These are phyloP conservation scores for Aethes cnicana DNA, from an alignment of 2,888 invertebrate species.

Conservation along the genomic window DNA sequence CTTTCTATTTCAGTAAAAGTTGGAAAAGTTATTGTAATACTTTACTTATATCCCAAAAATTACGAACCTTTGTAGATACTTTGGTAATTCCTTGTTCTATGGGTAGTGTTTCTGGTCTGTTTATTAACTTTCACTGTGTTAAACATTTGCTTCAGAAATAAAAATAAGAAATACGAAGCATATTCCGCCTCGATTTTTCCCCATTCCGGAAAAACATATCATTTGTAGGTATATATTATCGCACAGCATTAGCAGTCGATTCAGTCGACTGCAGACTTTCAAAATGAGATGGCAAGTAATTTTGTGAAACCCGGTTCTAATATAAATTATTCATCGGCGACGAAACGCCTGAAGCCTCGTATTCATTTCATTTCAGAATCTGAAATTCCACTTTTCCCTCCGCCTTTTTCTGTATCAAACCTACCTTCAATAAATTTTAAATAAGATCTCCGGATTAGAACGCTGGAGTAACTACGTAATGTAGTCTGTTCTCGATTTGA, in stretches of 20 bases:
- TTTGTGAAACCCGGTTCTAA: constrained; percentile 77
- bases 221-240: constrained; percentile 17
- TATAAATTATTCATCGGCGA: constrained; percentile 82
- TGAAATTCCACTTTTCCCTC: constrained; percentile 72
- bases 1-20: too few relatives aligned
- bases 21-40: too few relatives aligned
- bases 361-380: constrained; percentile 82
- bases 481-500: constrained; percentile 17
- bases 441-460: constrained; percentile 73
- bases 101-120: too few relatives aligned
- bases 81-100: too few relatives aligned
- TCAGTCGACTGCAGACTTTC: constrained; percentile 58
- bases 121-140: too few relatives aligned
- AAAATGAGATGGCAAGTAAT: constrained; percentile 77
- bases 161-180: not conserved
- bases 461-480: constrained; percentile 26
- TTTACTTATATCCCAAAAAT: too few relatives aligned
- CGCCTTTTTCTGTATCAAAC: constrained; percentile 68
- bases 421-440: constrained; percentile 77
- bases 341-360: constrained; percentile 78
- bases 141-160: not conserved
- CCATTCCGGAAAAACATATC: not conserved
- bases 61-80: too few relatives aligned
- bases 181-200: not conserved
- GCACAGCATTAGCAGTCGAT: constrained; percentile 55